Evolutionary conservation across 2,113 vertebrate species (phyloP).

Genomic region (Oryzias javanicus): DNA sequence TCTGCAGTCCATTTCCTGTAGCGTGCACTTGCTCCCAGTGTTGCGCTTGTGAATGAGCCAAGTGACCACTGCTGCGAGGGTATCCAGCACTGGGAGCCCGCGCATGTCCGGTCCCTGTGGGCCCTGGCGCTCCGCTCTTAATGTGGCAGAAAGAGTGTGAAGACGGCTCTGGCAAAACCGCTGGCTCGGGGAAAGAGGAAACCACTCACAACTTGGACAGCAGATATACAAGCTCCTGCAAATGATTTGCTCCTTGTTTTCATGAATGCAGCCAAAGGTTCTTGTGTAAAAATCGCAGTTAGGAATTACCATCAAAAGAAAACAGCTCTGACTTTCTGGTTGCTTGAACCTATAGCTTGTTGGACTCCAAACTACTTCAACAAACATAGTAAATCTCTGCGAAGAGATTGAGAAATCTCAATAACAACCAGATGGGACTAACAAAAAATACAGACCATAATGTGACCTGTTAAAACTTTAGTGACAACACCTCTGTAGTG

Average conservation of each 20-base stretch:
- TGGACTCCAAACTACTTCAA: background rate
- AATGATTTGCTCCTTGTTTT: constrained; percentile 34
- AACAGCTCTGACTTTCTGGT: background rate
- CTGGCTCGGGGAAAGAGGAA: constrained; percentile 28
- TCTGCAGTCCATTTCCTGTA: constrained; percentile 45
- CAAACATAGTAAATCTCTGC: background rate
- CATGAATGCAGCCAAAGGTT: constrained; percentile 15
- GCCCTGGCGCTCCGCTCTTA: constrained; percentile 33
- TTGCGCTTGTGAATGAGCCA: constrained; percentile 45
- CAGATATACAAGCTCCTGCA: constrained; percentile 36
- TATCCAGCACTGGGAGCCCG: constrained; percentile 45
- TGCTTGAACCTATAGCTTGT: background rate
- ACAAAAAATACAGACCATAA: background rate
- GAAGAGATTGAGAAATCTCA: background rate
- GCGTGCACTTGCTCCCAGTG: constrained; percentile 44
- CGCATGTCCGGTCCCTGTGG: constrained; percentile 45
- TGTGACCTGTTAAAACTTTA: background rate
- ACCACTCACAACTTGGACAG: constrained; percentile 40
- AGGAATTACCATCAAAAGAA: background rate
- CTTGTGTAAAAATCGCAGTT: background rate
- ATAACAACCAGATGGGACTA: background rate
- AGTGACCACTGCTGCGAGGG: constrained; percentile 33
- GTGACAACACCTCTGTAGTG: background rate
- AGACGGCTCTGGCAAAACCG: constrained; percentile 48
- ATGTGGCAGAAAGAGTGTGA: constrained; percentile 67